These are phyloP conservation scores for Neosalanx taihuensis DNA, from an alignment of 2,797 vertebrate genomes.

Conservation along the genomic window DNA sequence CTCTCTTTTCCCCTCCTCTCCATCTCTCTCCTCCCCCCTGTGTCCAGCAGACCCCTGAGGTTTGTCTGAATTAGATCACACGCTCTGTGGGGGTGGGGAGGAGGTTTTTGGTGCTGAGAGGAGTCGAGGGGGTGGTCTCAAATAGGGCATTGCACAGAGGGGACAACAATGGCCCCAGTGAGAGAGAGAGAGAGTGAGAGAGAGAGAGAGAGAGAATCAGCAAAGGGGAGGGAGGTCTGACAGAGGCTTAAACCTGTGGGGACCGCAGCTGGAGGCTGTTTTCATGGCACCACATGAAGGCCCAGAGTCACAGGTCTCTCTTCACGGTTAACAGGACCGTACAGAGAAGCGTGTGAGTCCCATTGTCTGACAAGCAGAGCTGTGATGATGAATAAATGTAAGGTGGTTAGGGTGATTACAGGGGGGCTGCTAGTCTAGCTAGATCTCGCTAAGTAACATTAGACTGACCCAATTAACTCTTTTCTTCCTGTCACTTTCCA, in stretches of 20 bases:
- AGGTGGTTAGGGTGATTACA: conserved; percentile 25
- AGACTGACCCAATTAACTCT: background rate
- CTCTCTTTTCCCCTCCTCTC: conserved; percentile 12
- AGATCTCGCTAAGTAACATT: background rate
- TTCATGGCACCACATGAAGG: conserved; percentile 53
- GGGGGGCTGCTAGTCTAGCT: background rate
- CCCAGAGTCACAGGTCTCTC: conserved; percentile 50
- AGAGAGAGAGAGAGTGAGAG: conserved; percentile 56
- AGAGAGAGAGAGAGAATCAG: conserved; percentile 15
- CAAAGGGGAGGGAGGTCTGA: conserved; percentile 20
- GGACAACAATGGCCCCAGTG: conserved; percentile 67
- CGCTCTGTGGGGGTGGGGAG: conserved; percentile 64
- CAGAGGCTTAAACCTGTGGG: conserved; percentile 68
- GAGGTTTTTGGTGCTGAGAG: conserved; percentile 40
- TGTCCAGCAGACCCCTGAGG: conserved; percentile 60
- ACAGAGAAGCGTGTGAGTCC: background rate
- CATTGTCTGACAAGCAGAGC: background rate
- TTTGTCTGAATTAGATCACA: conserved; percentile 70
- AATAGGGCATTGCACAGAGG: conserved; percentile 30
- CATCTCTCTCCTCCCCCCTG: conserved; percentile 14
- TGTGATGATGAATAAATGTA: conserved; percentile 20
- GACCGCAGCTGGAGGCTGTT: conserved; percentile 62
- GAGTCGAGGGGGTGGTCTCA: conserved; percentile 52
- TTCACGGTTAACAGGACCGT: conserved; percentile 32
- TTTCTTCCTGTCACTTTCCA: background rate